These are phyloP conservation scores for Mythimna vitellina DNA, from an alignment of 2,888 invertebrate species.

Conservation along the genomic window DNA sequence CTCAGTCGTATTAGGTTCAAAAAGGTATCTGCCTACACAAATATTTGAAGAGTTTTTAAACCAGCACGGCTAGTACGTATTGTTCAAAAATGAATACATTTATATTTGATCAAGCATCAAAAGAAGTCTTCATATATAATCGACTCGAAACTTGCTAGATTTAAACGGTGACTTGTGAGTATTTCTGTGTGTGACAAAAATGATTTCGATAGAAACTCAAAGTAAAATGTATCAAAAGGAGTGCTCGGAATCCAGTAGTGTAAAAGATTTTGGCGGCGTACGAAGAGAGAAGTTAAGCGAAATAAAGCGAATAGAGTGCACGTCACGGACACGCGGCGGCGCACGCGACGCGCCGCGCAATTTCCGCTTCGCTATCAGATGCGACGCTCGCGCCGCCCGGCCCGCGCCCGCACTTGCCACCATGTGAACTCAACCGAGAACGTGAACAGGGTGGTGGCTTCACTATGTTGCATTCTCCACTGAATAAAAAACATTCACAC, in stretches of 20 bases:
- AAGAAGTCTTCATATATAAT: constrained; percentile 9
- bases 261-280: constrained; percentile 74
- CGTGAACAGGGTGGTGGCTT: constrained; percentile 61
- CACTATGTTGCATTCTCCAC: constrained; percentile 66
- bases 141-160: not conserved
- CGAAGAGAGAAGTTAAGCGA: constrained; percentile 75
- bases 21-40: not conserved
- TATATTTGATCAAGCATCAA: not conserved
- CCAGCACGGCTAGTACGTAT: not conserved
- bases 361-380: constrained; percentile 88
- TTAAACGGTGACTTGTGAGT: not conserved
- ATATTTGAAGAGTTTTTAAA: not conserved
- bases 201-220: constrained; percentile 20
- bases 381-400: constrained; percentile 77
- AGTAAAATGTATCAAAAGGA: constrained; percentile 40
- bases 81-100: not conserved
- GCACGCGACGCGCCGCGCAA: constrained; percentile 87
- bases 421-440: constrained; percentile 77
- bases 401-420: constrained; percentile 62
- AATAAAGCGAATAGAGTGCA: constrained; percentile 83
- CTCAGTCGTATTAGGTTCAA: constrained; percentile 27
- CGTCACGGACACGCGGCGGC: constrained; percentile 84
- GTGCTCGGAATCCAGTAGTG: constrained; percentile 22
- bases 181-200: constrained; percentile 21
- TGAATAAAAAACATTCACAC: constrained; percentile 67